phyloP scores from a whole-genome alignment of 92 coral and sea anemone genomes.

The Diadumene lineata region DNA sequence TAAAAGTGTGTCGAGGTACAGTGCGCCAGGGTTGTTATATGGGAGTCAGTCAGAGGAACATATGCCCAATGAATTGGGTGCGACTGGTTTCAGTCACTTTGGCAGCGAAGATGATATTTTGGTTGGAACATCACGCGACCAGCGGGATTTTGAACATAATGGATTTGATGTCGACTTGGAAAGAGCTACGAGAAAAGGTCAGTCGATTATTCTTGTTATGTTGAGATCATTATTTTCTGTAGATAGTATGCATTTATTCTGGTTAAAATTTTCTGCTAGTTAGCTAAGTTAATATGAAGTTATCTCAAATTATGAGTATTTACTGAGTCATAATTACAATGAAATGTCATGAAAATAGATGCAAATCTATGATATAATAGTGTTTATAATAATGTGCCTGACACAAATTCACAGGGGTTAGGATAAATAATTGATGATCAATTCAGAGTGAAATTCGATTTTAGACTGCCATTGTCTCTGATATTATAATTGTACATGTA shows the following conservation, averaged over 20 bases:
- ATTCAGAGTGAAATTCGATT: too few species aligned
- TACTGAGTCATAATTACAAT: too few species aligned
- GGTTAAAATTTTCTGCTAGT: background rate
- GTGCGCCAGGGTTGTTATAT: slow-evolving; percentile 33
- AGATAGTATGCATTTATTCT: background rate
- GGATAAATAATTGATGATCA: too few species aligned
- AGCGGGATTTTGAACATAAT: slow-evolving; percentile 29
- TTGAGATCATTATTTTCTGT: background rate
- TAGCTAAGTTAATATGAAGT: too few species aligned
- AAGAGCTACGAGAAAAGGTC: slow-evolving; percentile 48
- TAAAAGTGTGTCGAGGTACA: slow-evolving; percentile 12
- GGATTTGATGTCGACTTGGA: slow-evolving; percentile 52
- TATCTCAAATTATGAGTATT: too few species aligned
- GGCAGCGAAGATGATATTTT: slow-evolving; percentile 12
- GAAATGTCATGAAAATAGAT: too few species aligned
- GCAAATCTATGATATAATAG: too few species aligned
- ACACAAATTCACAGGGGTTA: too few species aligned
- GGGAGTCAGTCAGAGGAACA: slow-evolving; percentile 8
- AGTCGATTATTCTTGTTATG: too few species aligned
- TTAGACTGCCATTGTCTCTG: too few species aligned
- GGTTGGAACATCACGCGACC: slow-evolving; percentile 2
- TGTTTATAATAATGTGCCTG: too few species aligned
- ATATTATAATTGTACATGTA: too few species aligned
- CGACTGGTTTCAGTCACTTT: slow-evolving; percentile 10
- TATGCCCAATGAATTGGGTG: slow-evolving; percentile 13